phyloP scores from a whole-genome alignment of 1,140 invertebrate species.

The Drosophila tristis region DNA sequence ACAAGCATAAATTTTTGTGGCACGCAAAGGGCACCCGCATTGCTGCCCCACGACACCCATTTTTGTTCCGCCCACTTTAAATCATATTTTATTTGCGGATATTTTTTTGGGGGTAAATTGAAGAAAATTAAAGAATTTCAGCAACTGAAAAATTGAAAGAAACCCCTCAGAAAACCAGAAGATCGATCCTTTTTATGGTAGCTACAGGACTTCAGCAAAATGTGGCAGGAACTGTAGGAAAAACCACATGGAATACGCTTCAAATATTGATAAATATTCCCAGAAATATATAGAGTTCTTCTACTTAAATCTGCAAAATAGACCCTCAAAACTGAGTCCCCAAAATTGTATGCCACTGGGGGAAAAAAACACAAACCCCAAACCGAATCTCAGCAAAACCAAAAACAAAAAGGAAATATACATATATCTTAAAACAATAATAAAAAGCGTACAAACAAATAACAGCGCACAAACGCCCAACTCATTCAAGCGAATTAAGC shows the following conservation, averaged over 20 bases:
- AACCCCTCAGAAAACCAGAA: no score
- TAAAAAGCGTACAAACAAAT: slow-evolving; percentile 36
- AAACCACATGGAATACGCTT: no score
- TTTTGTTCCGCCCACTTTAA: slow-evolving; percentile 41
- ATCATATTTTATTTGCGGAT: slow-evolving; percentile 11
- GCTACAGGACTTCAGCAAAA: no score
- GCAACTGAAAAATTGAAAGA: no score
- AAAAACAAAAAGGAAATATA: slow-evolving; percentile 30
- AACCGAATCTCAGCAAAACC: slow-evolving; percentile 1
- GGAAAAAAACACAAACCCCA: slow-evolving; percentile 6
- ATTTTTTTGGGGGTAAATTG: neutral
- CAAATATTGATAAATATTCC: no score
- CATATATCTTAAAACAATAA: slow-evolving; percentile 58
- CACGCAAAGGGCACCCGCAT: slow-evolving; percentile 27
- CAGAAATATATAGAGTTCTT: neutral
- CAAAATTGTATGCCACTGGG: slow-evolving; percentile 11
- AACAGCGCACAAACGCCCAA: slow-evolving; percentile 42
- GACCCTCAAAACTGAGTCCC: slow-evolving; percentile 43
- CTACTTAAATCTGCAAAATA: slow-evolving; percentile 34
- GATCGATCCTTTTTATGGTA: no score
- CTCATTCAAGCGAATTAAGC: slow-evolving; percentile 67
- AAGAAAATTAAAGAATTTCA: neutral
- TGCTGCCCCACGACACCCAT: slow-evolving; percentile 33
- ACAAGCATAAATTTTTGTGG: slow-evolving; percentile 2
- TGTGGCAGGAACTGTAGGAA: no score